phyloP scores from a whole-genome alignment of 2,113 vertebrate species.

The Vicugna pacos region DNA sequence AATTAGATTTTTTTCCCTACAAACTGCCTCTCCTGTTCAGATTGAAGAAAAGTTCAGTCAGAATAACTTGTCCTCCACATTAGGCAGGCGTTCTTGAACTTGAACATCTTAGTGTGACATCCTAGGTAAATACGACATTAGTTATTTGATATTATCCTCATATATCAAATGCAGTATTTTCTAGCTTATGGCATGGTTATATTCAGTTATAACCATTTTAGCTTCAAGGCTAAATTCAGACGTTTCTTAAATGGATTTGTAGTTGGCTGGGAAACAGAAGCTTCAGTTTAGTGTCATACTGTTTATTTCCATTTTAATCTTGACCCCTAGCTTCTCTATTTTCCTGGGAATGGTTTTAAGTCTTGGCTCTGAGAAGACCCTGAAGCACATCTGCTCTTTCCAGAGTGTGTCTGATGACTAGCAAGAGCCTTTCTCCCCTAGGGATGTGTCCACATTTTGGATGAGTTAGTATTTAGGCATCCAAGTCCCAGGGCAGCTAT shows the following conservation, averaged over 20 bases:
- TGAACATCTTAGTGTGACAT: not conserved
- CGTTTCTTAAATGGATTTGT: not conserved
- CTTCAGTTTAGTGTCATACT: not conserved
- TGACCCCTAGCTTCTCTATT: not conserved
- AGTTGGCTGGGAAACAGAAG: not conserved
- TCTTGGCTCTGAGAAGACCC: not conserved
- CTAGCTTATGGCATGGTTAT: not conserved
- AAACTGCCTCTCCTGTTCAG: not conserved
- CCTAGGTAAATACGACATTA: not conserved
- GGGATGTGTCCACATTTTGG: slow-evolving; percentile 1
- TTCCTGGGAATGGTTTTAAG: not conserved
- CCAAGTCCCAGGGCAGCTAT: not conserved
- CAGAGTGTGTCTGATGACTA: not conserved
- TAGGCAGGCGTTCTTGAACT: not conserved
- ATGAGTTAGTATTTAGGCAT: slow-evolving; percentile 62
- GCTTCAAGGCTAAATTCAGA: slow-evolving; percentile 27
- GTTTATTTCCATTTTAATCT: slow-evolving; percentile 47
- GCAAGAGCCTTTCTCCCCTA: not conserved
- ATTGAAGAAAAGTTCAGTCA: not conserved
- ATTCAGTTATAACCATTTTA: slow-evolving; percentile 38
- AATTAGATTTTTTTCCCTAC: not conserved
- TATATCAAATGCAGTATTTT: not conserved
- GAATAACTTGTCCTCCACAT: not conserved
- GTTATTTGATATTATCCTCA: not conserved
- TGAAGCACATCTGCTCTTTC: not conserved